Percentiles rank a stretch among this genome's conserved stretches.
phyloP scores from a whole-genome alignment of 2,113 vertebrate species.

The Peromyscus leucopus region DNA sequence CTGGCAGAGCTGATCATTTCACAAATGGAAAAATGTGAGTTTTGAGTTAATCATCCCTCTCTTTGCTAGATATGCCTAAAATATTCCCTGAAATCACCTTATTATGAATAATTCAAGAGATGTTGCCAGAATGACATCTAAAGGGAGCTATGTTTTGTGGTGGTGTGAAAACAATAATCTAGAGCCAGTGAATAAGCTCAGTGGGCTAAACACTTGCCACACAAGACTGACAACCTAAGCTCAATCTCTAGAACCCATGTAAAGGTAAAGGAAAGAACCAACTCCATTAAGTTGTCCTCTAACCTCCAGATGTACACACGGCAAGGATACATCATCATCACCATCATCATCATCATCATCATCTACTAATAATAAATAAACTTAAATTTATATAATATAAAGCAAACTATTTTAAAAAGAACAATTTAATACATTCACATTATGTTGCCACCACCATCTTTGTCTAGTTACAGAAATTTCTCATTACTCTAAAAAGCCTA shows the following conservation, averaged over 20 bases:
- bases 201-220: background rate
- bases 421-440: background rate
- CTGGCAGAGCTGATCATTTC: background rate
- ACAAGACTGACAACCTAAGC: background rate
- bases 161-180: constrained; percentile 19
- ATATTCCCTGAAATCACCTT: background rate
- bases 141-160: background rate
- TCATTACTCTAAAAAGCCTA: background rate
- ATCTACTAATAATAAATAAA: background rate
- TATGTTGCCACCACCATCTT: background rate
- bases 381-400: background rate
- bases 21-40: constrained; percentile 33
- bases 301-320: background rate
- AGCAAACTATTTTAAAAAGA: background rate
- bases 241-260: background rate
- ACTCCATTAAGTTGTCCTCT: background rate
- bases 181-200: background rate
- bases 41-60: background rate
- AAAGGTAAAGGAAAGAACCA: background rate
- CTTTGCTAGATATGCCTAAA: background rate
- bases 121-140: background rate
- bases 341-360: too few relatives aligned
- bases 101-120: background rate
- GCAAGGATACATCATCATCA: background rate
- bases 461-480: background rate